phyloP scores from a whole-genome alignment of 2,113 vertebrate species.

The Megalops atlanticus region DNA sequence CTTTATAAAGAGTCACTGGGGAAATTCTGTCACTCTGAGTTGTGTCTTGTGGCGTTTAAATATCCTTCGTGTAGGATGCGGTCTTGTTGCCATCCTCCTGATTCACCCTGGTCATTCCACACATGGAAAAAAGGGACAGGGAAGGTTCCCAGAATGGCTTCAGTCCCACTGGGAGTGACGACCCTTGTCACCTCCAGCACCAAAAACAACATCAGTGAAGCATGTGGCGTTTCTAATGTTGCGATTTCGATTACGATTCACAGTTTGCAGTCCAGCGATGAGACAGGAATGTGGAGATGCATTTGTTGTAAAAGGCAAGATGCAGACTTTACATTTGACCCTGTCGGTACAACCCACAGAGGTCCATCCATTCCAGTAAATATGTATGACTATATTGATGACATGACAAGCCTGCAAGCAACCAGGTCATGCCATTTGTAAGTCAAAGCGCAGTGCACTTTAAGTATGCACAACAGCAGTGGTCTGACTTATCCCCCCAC shows the following conservation, averaged over 20 bases:
- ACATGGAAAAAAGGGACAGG: slow-evolving; percentile 34
- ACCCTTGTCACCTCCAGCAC: background rate
- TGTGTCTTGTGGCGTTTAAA: slow-evolving; percentile 55
- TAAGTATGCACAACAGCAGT: slow-evolving; percentile 31
- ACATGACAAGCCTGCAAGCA: background rate
- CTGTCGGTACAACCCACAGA: background rate
- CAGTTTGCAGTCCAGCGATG: background rate
- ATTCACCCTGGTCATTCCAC: slow-evolving; percentile 45
- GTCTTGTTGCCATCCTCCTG: slow-evolving; percentile 28
- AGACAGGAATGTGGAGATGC: background rate
- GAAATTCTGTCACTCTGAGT: slow-evolving; percentile 63
- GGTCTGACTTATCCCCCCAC: slow-evolving; percentile 3
- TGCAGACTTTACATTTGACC: background rate
- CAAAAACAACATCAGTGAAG: slow-evolving; percentile 25
- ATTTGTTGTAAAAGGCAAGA: background rate
- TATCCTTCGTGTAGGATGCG: slow-evolving; percentile 33
- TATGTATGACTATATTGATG: slow-evolving; percentile 32
- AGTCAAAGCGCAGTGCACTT: no score
- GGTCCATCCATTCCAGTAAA: slow-evolving; percentile 38
- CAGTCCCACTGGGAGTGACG: background rate
- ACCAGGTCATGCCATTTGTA: background rate
- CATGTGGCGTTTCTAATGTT: background rate
- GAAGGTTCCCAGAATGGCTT: background rate
- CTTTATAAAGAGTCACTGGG: slow-evolving; percentile 69
- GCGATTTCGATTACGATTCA: background rate